A percentile compares a stretch with the other conserved stretches of the same genome.
Conservation (phyloP, 2,113 vertebrate species). For the Camelus dromedarius region DNA sequence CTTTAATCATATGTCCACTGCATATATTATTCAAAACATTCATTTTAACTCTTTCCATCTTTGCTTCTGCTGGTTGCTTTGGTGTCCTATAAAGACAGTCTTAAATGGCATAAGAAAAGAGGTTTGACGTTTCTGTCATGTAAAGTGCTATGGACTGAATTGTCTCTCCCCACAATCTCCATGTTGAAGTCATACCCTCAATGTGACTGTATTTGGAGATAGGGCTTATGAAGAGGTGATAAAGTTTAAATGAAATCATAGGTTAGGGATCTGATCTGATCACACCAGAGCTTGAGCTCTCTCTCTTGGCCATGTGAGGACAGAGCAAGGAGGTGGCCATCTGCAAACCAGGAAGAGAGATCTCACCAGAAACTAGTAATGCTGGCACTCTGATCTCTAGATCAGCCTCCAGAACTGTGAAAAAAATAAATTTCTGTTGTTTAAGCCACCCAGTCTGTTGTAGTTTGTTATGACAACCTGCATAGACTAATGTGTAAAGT, state of each 20-base stretch:
- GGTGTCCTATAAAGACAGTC: background rate
- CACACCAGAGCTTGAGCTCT: no score
- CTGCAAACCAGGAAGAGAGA: background rate
- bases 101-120: background rate
- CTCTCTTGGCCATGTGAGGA: background rate
- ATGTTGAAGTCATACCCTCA: background rate
- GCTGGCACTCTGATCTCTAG: background rate
- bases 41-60: background rate
- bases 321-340: background rate
- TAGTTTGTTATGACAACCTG: background rate
- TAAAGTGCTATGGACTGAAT: background rate
- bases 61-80: background rate
- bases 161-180: background rate
- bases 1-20: background rate
- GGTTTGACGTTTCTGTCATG: background rate
- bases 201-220: background rate
- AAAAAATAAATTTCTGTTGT: background rate
- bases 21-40: background rate
- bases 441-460: background rate
- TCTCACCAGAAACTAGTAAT: background rate
- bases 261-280: background rate
- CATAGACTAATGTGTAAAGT: background rate
- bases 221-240: background rate
- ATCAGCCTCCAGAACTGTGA: background rate
- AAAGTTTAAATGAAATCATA: background rate